These are phyloP conservation scores for Lamellibrachia columna DNA, from an alignment of 2,888 invertebrate species.

Conservation along the genomic window DNA sequence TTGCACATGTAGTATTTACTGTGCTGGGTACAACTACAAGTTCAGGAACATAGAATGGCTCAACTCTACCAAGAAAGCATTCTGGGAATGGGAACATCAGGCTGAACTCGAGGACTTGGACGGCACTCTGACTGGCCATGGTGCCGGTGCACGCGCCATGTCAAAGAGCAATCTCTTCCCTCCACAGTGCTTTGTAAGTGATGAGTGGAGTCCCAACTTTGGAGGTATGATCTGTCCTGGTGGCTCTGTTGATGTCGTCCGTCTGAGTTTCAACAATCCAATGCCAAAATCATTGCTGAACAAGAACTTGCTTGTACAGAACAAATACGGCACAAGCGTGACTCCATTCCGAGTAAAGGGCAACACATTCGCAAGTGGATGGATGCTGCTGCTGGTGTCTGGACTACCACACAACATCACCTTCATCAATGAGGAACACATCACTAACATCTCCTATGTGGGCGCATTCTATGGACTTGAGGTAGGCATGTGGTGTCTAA, in stretches of 20 bases:
- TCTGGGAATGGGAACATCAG: constrained; percentile 43
- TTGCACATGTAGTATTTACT: constrained; percentile 21
- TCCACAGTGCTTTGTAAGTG: background rate
- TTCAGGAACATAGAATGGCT: constrained; percentile 30
- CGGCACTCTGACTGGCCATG: constrained; percentile 46
- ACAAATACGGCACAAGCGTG: background rate
- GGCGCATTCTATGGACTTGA: constrained; percentile 46
- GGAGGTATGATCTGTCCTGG: constrained; percentile 9
- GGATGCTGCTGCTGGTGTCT: constrained; percentile 48
- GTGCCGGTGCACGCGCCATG: constrained; percentile 36
- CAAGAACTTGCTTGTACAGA: background rate
- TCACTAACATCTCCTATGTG: constrained; percentile 55
- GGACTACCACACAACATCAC: constrained; percentile 43
- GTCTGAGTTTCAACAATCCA: constrained; percentile 20
- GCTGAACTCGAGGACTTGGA: constrained; percentile 52
- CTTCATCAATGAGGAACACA: constrained; percentile 47
- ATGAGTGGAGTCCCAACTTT: background rate
- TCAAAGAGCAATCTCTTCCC: background rate
- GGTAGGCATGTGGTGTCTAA: constrained; percentile 23
- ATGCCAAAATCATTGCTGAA: background rate
- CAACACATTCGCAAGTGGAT: constrained; percentile 53
- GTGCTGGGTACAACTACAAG: constrained; percentile 34
- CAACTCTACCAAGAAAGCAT: constrained; percentile 41
- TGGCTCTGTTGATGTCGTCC: constrained; percentile 21
- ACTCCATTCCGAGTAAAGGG: constrained; percentile 44